These are phyloP conservation scores for Rostratula benghalensis DNA, from an alignment of 2,113 vertebrate genomes.

Conservation along the genomic window DNA sequence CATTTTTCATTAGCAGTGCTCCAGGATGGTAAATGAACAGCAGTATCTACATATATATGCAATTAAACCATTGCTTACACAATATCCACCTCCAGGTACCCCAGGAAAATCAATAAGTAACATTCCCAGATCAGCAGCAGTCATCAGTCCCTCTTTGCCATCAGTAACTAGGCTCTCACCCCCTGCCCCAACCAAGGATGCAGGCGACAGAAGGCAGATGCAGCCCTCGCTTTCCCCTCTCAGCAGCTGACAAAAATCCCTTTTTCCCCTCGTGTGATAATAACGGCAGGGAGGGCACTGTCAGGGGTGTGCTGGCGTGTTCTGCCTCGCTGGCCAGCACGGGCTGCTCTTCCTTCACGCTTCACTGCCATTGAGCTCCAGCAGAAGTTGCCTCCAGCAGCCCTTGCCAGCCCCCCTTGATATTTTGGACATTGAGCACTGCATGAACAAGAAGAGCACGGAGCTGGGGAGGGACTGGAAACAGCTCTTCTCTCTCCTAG, in stretches of 20 bases:
- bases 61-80: conserved; percentile 16
- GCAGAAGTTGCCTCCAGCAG: conserved; percentile 22
- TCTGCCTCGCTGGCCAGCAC: neutral
- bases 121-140: neutral
- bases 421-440: neutral
- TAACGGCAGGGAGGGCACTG: neutral
- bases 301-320: neutral
- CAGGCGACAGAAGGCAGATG: neutral
- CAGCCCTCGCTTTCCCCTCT: neutral
- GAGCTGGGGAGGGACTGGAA: neutral
- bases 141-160: neutral
- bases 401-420: neutral
- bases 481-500: neutral
- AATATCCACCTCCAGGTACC: neutral
- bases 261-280: neutral
- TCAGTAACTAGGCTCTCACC: neutral
- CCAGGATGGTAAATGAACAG: neutral
- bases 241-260: neutral
- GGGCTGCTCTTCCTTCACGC: neutral
- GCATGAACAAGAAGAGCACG: neutral
- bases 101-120: neutral
- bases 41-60: neutral
- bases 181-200: accelerated
- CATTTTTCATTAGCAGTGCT: neutral
- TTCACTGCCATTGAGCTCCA: neutral